phyloP scores from a whole-genome alignment of 2,888 invertebrate species.

The Ennomos quercinarius region DNA sequence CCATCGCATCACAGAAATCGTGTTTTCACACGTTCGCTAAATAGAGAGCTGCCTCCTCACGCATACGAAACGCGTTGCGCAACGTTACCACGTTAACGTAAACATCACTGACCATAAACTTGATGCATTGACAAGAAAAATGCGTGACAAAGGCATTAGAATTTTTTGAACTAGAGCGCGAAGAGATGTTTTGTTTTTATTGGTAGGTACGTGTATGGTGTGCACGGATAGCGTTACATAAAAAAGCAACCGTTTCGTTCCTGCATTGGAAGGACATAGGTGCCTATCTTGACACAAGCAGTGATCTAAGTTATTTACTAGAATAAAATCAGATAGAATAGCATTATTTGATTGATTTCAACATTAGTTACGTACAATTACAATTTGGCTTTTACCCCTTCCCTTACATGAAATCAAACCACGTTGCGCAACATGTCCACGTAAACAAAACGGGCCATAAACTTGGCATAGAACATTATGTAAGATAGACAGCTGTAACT shows the following conservation, averaged over 20 bases:
- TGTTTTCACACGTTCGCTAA: constrained; percentile 36
- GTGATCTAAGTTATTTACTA: neutral
- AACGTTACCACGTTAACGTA: constrained; percentile 43
- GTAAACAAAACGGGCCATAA: too few species aligned
- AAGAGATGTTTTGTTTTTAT: neutral
- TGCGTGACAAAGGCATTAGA: constrained; percentile 24
- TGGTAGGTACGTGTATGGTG: neutral
- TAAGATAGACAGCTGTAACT: too few species aligned
- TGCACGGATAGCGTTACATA: neutral
- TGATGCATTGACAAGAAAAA: constrained; percentile 44
- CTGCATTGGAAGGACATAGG: too few species aligned
- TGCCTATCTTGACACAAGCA: neutral
- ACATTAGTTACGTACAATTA: too few species aligned
- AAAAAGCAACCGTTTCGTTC: too few species aligned
- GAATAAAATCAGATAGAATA: neutral
- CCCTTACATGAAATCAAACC: too few species aligned
- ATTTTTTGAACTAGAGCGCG: constrained; percentile 7
- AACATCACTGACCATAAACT: constrained; percentile 60
- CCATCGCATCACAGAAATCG: constrained; percentile 16
- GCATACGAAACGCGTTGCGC: constrained; percentile 28
- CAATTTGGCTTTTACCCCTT: too few species aligned
- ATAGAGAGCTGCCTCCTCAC: constrained; percentile 40
- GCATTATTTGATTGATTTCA: too few species aligned
- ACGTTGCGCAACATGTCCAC: too few species aligned
- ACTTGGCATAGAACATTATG: too few species aligned